These are phyloP conservation scores for Nyctalus aviator DNA, from an alignment of 2,797 vertebrate genomes.

Conservation along the genomic window DNA sequence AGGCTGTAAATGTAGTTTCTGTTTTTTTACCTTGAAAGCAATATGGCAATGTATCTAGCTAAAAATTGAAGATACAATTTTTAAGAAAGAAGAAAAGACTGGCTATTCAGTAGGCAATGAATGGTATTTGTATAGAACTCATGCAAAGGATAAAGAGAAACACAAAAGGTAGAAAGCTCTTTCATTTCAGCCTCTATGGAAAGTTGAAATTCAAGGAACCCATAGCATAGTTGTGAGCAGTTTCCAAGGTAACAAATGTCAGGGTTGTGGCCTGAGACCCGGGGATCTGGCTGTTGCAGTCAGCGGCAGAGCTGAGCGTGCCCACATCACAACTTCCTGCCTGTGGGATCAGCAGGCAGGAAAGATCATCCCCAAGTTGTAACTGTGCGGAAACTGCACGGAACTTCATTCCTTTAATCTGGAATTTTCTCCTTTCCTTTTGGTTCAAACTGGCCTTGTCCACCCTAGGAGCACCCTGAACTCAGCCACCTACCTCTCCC, in stretches of 20 bases:
- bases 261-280: neutral
- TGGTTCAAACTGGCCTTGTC: neutral
- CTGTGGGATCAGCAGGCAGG: neutral
- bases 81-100: neutral
- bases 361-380: neutral
- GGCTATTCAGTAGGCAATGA: neutral
- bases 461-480: neutral
- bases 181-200: neutral
- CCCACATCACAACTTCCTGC: neutral
- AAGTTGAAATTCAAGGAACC: slow-evolving; percentile 35
- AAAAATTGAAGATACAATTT: neutral
- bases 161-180: slow-evolving; percentile 24
- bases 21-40: neutral
- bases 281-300: neutral
- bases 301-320: neutral
- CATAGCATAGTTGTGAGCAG: neutral
- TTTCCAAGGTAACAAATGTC: neutral
- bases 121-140: neutral
- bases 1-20: neutral
- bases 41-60: neutral
- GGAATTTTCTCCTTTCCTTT: neutral
- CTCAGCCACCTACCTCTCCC: neutral
- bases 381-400: neutral
- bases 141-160: neutral
- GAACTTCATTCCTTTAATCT: neutral